Evolutionary conservation across 1,140 invertebrate species (phyloP).

Genomic region (Hydropsyche tenuis): DNA sequence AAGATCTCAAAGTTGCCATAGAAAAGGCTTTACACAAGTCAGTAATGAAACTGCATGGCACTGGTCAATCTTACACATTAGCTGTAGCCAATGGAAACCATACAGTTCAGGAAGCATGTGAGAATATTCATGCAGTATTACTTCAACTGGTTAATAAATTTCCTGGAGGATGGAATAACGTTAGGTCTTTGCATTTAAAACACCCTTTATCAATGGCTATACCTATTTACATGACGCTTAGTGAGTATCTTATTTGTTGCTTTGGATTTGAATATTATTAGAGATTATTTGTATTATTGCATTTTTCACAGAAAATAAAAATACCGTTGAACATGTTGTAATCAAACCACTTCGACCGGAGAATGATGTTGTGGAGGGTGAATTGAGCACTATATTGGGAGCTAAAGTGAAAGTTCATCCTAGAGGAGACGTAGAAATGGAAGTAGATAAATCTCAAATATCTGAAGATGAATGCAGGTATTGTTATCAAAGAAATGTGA

Average conservation of each 20-base stretch:
- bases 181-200: constrained; percentile 67
- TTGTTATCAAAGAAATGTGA: too few relatives aligned
- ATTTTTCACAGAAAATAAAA: constrained; percentile 59
- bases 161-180: constrained; percentile 70
- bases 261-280: background rate
- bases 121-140: constrained; percentile 65
- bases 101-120: constrained; percentile 60
- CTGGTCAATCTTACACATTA: constrained; percentile 64
- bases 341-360: constrained; percentile 47
- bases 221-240: constrained; percentile 68
- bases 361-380: constrained; percentile 61
- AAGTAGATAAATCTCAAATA: constrained; percentile 50
- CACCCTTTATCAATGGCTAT: constrained; percentile 61
- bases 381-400: constrained; percentile 64
- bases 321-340: constrained; percentile 54
- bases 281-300: constrained; percentile 24
- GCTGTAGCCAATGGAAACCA: constrained; percentile 67
- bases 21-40: constrained; percentile 65
- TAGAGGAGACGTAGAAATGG: constrained; percentile 61
- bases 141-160: constrained; percentile 62
- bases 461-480: constrained; percentile 12
- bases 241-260: constrained; percentile 63
- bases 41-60: constrained; percentile 63
- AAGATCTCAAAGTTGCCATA: constrained; percentile 67
- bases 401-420: constrained; percentile 62